Base-by-base conservation (phyloP, 2,888 invertebrate genomes). In the Agonopterix alstromeriana region DNA sequence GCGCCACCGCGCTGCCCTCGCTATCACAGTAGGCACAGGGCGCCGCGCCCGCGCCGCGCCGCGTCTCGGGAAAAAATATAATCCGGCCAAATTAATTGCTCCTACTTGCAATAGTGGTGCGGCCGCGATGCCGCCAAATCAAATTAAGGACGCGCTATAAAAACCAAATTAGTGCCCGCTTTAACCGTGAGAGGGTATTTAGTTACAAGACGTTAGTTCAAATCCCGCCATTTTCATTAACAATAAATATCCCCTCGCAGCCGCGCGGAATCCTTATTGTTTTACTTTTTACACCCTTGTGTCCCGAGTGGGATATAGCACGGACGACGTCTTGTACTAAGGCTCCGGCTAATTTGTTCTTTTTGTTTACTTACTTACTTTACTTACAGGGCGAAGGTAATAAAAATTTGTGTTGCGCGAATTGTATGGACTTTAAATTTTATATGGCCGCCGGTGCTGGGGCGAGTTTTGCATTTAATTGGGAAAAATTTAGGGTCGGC, bases 101-200 rank as follows among this genome's bases (percentile, higher is more conserved):
- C 71, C 81, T 82, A 83, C 86, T 82, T 77, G 82, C 85, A 83
- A 83, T 86, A 87, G 84, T 85, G 82, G 79, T 67, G 74, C 65
- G 81, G 82, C 82, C 78, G 83, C 82, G 82, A 82, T 81, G 85
- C 87, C 83, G 89, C 89, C 89, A 87, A 89, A 88, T 89, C 89
- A 88, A 89, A 89, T 89, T 89, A 89, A 87, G 84, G 78, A 82
- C 78, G 81, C 87, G 86, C 88, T 87, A 85, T 89, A 89, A 89
- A 89, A 89, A 89, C 87, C 88, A 89, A 89, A 89, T 89, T 89
- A 89, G 89, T 88, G 87, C 82, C 80, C 87, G 87, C 83, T 87
- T 87, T 86, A 89, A 83, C 85, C 85, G 87, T 86, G 84, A 84
- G 87, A 82, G 86, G 84, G 89, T 80, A 86, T 87, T 87, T 86